Evolutionary conservation across 2,797 vertebrate species (phyloP), one percentile per base, ranked within the genome.

Genomic region (Mastacembelus armatus): DNA sequence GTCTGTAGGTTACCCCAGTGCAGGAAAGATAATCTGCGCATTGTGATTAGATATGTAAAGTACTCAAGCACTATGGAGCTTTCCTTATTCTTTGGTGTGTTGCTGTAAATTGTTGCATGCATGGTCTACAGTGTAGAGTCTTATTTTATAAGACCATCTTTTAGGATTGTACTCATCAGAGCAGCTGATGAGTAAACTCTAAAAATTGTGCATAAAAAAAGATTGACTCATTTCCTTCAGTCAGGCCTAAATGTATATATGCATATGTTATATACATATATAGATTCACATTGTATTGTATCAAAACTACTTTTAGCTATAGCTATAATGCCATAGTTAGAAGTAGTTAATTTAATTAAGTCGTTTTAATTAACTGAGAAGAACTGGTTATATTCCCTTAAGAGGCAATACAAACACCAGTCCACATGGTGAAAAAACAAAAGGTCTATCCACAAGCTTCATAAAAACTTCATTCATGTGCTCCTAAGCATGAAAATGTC

Each of bases 361-460:
- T 60, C 73, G 43, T 83, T 45, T 72, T 77, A 45, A 80, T 84
- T 60, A 68, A 65, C 21, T 27, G 24, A 60, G 18, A 55, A 50
- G 5, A 19, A 55, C 27, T 22, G 12, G 3, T 42, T 57, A 24
- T 15, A 10, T 32, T 63, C 63, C 45, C 42, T 9, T 27, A 30
- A 30, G 64, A 84, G 29, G 15, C 0, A 47, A 52, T 16, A 21
- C 8, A 5, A 58, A 59, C 35, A 47, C 16, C 8, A 50, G 14
- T 54, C 14, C 35, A 59, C 58, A 49, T 51, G 51, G 9, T 45
- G n/a, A n/a, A 38, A 52, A 39, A 48, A 22, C 40, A 7, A 19
- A 30, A 57, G 16, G 32, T 57, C 19, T 59, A 68, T 42, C 18
- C 4, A 10, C 26, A 32, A 12, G 0, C 43, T 48, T 45, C 47